Base-by-base conservation (phyloP, 2,888 invertebrate genomes). In the Lithophane ornitopus region DNA sequence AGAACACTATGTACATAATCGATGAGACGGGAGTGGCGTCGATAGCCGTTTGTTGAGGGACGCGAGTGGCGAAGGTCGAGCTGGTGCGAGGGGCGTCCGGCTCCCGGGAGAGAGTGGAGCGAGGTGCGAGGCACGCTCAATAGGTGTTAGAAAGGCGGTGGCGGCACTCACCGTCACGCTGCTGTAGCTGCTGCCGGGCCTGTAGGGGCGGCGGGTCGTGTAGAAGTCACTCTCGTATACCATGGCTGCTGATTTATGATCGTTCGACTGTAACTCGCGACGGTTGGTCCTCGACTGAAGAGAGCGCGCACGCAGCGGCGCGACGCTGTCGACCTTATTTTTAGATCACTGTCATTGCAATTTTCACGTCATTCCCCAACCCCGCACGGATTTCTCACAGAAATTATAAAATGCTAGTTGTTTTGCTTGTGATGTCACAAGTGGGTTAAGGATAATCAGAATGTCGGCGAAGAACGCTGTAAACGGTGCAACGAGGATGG, bases 141-240 rank as follows among this genome's bases (percentile, higher is more conserved):
- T 89, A 90, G 85, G 87, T 88, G 93, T 93, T 92, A 93, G 92
- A 91, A 90, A 90, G 92, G 87, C 89, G 86, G 88, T 86, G 86
- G 82, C 78, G 84, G 84, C 76, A 95, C 95, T 95, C 87, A 94
- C 95, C 97, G 98, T 97, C 97, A 98, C 98, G 59, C 70, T 78
- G 98, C 98, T 98, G 94, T 98, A 97, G 94, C 97, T 98, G 97
- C 98, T 98, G 92, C 98, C 97, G 85, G 97, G 98, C 96, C 98
- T 97, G 95, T 98, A 97, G 88, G 98, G 98, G 97, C 98, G 98
- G 97, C 98, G 98, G 95, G 98, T 98, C 92, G 98, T 98, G 96
- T 98, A 98, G 97, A 98, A 98, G 97, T 98, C 98, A 97, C 98
- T 98, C 97, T 98, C 98, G 98, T 98, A 98, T 97, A 98, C 98